A percentile compares a stretch with the other conserved stretches of the same genome.
phyloP scores from a whole-genome alignment of 1,140 invertebrate species.

The Branchinecta lynchi region DNA sequence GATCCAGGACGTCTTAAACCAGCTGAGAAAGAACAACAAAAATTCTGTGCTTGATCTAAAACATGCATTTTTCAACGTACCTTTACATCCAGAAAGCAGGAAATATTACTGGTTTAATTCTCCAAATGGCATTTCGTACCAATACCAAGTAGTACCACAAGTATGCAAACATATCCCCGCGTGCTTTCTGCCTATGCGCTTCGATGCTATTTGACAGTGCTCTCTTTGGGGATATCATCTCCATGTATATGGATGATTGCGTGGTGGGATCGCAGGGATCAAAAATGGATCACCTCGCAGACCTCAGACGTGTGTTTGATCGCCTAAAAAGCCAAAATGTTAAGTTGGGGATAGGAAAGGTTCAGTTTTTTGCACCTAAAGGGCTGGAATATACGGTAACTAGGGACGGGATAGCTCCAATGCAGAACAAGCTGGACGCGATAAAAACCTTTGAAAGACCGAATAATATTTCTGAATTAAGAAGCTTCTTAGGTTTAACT shows the following conservation, averaged over 20 bases:
- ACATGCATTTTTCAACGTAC: background rate
- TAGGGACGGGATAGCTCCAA: background rate
- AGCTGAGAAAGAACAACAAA: background rate
- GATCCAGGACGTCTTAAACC: background rate
- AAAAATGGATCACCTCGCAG: background rate
- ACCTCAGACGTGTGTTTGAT: background rate
- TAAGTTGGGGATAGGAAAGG: background rate
- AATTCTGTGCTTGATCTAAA: background rate
- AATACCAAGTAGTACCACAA: background rate
- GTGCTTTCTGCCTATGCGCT: background rate
- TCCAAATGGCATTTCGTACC: background rate
- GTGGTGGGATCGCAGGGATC: background rate
- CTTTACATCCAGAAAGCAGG: background rate
- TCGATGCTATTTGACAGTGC: background rate
- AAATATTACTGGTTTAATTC: background rate
- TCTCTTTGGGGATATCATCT: background rate
- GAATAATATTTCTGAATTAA: background rate
- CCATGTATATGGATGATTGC: slow-evolving; percentile 3
- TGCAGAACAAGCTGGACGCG: background rate
- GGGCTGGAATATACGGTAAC: background rate
- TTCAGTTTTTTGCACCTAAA: background rate
- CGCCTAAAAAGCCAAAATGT: background rate
- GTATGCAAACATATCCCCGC: background rate
- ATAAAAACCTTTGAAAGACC: background rate
- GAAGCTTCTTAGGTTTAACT: background rate